These are phyloP conservation scores for Helostoma temminkii DNA, from an alignment of 2,797 vertebrate species.

Conservation along the genomic window DNA sequence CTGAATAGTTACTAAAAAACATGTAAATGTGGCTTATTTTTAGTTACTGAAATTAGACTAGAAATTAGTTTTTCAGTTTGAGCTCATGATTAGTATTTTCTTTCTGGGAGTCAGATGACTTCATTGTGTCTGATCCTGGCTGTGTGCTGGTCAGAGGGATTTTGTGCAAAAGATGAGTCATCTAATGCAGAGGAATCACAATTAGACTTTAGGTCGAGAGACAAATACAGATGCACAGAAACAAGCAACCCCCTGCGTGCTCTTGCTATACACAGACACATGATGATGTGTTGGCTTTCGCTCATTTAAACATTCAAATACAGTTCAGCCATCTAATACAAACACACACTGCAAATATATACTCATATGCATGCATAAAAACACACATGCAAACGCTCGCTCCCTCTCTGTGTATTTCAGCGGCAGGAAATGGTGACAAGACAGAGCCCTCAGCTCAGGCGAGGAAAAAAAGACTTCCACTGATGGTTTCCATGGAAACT, in stretches of 20 bases:
- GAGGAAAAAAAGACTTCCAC: slow-evolving; percentile 76
- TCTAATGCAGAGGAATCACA: slow-evolving; percentile 68
- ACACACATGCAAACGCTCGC: slow-evolving; percentile 48
- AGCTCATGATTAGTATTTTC: neutral
- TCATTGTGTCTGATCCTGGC: slow-evolving; percentile 37
- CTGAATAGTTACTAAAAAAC: too few species aligned
- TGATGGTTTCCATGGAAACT: slow-evolving; percentile 88
- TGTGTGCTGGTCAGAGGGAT: slow-evolving; percentile 48
- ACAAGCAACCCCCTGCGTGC: slow-evolving; percentile 22
- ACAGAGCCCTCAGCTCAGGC: slow-evolving; percentile 76
- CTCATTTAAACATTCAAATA: slow-evolving; percentile 34
- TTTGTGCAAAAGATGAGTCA: slow-evolving; percentile 70
- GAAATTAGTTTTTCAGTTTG: slow-evolving; percentile 12
- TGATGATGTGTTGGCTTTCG: slow-evolving; percentile 31
- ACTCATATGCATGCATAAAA: slow-evolving; percentile 46
- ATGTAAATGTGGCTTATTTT: too few species aligned
- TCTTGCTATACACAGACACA: slow-evolving; percentile 27
- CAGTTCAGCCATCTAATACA: slow-evolving; percentile 30
- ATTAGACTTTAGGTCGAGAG: slow-evolving; percentile 62
- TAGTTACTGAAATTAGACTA: too few species aligned
- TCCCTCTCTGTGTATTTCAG: slow-evolving; percentile 56
- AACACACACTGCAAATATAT: slow-evolving; percentile 43
- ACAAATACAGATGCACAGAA: slow-evolving; percentile 41
- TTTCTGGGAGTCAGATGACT: slow-evolving; percentile 44
- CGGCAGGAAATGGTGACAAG: slow-evolving; percentile 78